phyloP scores from a whole-genome alignment of 2,113 vertebrate species.

The Rhineura floridana region DNA sequence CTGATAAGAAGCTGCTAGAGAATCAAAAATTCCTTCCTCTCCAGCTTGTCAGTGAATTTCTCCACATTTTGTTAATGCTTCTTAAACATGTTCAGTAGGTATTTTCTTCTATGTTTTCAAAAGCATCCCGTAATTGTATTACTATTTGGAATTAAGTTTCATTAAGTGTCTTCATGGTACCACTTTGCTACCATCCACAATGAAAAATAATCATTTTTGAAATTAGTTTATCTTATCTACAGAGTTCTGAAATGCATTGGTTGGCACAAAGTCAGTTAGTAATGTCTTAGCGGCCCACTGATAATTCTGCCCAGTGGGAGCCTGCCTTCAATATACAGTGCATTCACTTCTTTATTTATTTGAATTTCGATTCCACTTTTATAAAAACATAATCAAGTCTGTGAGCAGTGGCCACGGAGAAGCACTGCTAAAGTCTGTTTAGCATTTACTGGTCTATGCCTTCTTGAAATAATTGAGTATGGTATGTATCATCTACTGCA shows the following conservation, averaged over 20 bases:
- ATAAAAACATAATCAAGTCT: background rate
- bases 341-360: background rate
- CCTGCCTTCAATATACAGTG: background rate
- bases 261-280: background rate
- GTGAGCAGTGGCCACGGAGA: background rate
- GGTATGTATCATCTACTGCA: background rate
- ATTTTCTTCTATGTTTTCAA: background rate
- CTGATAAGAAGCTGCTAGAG: conserved; percentile 35
- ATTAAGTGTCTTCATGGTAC: background rate
- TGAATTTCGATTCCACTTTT: background rate
- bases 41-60: conserved; percentile 86
- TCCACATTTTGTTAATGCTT: conserved; percentile 75
- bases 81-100: conserved; percentile 82
- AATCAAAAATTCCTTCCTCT: conserved; percentile 83
- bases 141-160: background rate
- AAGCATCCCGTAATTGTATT: background rate
- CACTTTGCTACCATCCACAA: no score
- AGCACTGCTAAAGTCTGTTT: no score
- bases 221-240: background rate
- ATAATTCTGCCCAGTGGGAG: background rate
- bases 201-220: conserved; percentile 5
- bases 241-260: background rate
- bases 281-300: background rate
- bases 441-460: background rate
- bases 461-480: background rate